Evolutionary conservation across 1,140 invertebrate species (phyloP), one percentile per base, ranked within the genome.

Genomic region (Macrobrachium nipponense): DNA sequence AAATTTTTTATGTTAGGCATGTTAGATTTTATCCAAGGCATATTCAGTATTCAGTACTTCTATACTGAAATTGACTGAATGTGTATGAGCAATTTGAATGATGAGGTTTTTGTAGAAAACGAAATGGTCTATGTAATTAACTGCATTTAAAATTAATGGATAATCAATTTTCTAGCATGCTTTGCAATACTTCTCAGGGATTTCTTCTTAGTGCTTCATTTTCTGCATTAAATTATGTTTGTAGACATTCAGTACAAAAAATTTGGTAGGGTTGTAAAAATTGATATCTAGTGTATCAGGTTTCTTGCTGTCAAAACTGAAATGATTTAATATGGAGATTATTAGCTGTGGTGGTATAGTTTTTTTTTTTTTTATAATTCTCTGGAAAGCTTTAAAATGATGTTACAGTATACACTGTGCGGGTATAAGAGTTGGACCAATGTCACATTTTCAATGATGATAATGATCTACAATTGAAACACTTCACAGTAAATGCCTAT

Each of bases 161-260:
- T 73, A 18, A 78, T 78, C 83, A 73, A 60, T 86, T 77, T 79
- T 73, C 68, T 86, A 86, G 77, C 58, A 80, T 86, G 73, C 83
- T 86, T 86, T 80, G 78, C 83, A 86, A 86, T 80, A 86, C 83
- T 86, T 86, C 83, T 86, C 83, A 86, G 83, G 83, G 83, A 86
- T 86, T 86, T 80, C 83, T 86, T 86, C 83, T 86, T 51, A 80
- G 61, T 86, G 83, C 83, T 86, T 77, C 72, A 72, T 86, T 68
- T 77, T 68, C 68, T 86, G 62, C 80, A 60, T 86, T 82, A 62
- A 59, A 68, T 68, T 86, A 27, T 66, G 51, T 85, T 73, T 72
- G 66, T 72, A 23, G 68, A 70, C 10, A 51, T 59, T 79, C 51
- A 51, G 51, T 51, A 51, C 51, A 51, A 51, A 51, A 51, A 51